A percentile compares a stretch with the other conserved stretches of the same genome.
Evolutionary conservation across 1,140 invertebrate genomes (phyloP).

Genomic region (Cydia amplana): DNA sequence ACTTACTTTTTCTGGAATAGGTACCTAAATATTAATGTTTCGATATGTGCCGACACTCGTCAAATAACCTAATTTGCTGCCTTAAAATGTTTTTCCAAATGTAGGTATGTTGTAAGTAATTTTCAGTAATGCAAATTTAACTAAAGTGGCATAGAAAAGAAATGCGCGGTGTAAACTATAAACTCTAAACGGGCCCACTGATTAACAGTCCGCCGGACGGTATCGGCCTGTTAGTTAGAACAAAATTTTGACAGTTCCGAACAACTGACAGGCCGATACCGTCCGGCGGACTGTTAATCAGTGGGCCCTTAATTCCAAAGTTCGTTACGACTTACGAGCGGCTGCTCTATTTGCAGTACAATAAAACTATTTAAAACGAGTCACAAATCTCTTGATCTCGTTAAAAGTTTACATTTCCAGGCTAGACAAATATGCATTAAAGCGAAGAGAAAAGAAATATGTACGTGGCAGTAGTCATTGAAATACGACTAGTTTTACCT

Average conservation of each 20-base stretch:
- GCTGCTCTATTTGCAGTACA: slow-evolving; percentile 10
- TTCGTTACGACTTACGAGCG: background rate
- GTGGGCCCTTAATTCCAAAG: background rate
- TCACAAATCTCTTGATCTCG: slow-evolving; percentile 13
- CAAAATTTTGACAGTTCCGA: too few relatives aligned
- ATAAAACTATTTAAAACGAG: slow-evolving; percentile 15
- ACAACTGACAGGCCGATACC: too few relatives aligned
- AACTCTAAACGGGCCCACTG: too few relatives aligned
- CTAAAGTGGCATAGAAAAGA: background rate
- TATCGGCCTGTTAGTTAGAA: too few relatives aligned
- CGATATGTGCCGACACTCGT: too few relatives aligned
- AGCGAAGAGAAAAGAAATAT: background rate
- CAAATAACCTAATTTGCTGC: too few relatives aligned
- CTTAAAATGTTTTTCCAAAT: too few relatives aligned
- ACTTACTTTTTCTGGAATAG: too few relatives aligned
- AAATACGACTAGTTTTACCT: slow-evolving; percentile 1
- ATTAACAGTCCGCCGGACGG: too few relatives aligned
- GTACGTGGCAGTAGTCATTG: background rate
- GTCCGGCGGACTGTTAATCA: too few relatives aligned
- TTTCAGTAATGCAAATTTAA: background rate
- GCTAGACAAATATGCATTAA: slow-evolving; percentile 10
- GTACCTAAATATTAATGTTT: too few relatives aligned
- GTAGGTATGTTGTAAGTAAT: background rate
- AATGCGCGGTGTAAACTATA: background rate
- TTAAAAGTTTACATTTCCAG: slow-evolving; percentile 19